Evolutionary conservation across 2,797 vertebrate species (phyloP).

Genomic region (Miopithecus talapoin): DNA sequence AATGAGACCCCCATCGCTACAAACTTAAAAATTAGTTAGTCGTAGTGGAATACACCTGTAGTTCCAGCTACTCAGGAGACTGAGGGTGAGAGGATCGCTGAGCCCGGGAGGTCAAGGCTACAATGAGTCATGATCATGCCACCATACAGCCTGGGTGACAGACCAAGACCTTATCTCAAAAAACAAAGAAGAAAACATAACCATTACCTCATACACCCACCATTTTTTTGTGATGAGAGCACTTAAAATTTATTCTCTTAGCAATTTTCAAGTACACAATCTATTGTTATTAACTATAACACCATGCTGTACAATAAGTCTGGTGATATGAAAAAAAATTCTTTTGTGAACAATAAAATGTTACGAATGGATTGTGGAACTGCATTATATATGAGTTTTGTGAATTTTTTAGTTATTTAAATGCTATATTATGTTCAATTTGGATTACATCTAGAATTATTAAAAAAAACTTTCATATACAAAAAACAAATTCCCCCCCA

Average conservation of each 20-base stretch:
- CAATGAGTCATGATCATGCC: neutral
- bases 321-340: neutral
- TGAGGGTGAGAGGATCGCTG: neutral
- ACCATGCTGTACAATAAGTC: neutral
- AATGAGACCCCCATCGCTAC: neutral
- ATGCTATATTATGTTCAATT: neutral
- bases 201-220: neutral
- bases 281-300: neutral
- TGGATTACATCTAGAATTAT: neutral
- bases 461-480: neutral
- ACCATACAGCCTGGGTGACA: neutral
- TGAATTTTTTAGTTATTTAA: constrained; percentile 18
- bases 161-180: neutral
- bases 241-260: neutral
- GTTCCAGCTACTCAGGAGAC: neutral
- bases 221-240: neutral
- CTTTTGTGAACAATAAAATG: neutral
- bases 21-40: neutral
- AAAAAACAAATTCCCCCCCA: neutral
- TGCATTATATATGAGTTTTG: neutral
- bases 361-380: neutral
- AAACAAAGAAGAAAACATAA: neutral
- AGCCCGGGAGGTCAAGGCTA: neutral
- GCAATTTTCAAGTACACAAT: neutral
- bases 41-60: neutral